Evolutionary conservation across 2,797 vertebrate genomes (phyloP), one percentile per base, ranked within the genome.

Genomic region (Acridotheres tristis): DNA sequence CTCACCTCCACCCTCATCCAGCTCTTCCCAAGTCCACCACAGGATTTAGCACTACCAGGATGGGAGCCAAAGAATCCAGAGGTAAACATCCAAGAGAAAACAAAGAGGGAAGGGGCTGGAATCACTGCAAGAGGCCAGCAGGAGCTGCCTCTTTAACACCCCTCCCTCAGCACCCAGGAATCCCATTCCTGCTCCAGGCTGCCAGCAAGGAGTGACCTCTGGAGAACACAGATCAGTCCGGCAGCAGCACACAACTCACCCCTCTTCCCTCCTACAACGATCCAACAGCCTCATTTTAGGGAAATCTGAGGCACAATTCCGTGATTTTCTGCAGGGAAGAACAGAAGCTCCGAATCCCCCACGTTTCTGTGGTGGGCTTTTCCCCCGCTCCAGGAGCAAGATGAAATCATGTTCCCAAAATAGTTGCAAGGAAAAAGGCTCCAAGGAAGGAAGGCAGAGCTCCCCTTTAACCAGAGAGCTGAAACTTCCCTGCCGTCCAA

Each of bases 101-200:
- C 8, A 14, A 66, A 25, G 21, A 40, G 65, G 18, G 42, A 67
- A 72, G 25, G 45, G 3, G 10, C 1, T 66, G 43, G 20, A 53
- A 82, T 27, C 26, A 2, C 5, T 2, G 18, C 18, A 9, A 3
- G 10, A 80, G 22, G 4, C 13, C 36, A 85, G 62, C 26, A 22
- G 66, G 57, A 86, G 74, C 74, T 96, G 78, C 20, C 19, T 5
- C 93, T 93, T 94, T 91, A 96, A 94, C 54, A 69, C 1, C 43
- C 45, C 55, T 83, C 55, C 73, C 66, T 38, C 17, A 10, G 73
- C 62, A 77, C 10, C 51, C 51, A 7, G 72, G 36, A 89, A 92
- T 75, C n/a, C 2, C 8, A 27, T 51, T 62, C 78, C 76, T 13
- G 30, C 67, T 55, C 50, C 10, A 1, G 23, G 36, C 73, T 92